These are phyloP conservation scores for Channa maculata DNA, from an alignment of 2,113 vertebrate genomes.

Conservation along the genomic window DNA sequence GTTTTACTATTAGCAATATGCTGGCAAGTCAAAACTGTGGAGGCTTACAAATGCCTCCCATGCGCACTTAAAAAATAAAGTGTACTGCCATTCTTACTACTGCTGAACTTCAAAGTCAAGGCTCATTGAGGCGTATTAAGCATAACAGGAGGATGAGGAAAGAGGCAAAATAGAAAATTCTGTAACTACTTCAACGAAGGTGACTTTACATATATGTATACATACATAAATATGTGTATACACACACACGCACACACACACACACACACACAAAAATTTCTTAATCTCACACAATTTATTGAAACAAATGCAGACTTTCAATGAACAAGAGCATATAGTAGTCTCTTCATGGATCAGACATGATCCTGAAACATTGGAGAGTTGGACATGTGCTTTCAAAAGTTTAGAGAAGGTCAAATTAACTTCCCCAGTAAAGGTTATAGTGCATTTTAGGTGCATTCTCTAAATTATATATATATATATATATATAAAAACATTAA, in stretches of 20 bases:
- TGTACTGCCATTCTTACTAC: constrained; percentile 7
- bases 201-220: too few species aligned
- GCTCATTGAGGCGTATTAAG: constrained; percentile 44
- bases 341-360: too few species aligned
- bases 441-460: too few species aligned
- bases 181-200: constrained; percentile 26
- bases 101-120: constrained; percentile 58
- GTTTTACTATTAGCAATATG: constrained; percentile 11
- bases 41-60: constrained; percentile 19
- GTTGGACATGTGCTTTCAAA: too few species aligned
- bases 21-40: constrained; percentile 18
- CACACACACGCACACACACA: too few species aligned
- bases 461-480: not conserved
- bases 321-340: constrained; percentile 18
- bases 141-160: constrained; percentile 41
- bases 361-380: too few species aligned
- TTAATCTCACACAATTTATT: too few species aligned
- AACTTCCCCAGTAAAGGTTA: too few species aligned
- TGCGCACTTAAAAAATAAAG: constrained; percentile 35
- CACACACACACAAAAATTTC: too few species aligned
- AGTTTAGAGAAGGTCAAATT: too few species aligned
- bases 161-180: constrained; percentile 38
- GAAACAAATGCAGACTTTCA: too few species aligned
- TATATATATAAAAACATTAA: not conserved
- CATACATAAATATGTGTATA: too few species aligned